Base-by-base conservation (phyloP, 2,113 vertebrate species). In the Atrichornis clamosus region DNA sequence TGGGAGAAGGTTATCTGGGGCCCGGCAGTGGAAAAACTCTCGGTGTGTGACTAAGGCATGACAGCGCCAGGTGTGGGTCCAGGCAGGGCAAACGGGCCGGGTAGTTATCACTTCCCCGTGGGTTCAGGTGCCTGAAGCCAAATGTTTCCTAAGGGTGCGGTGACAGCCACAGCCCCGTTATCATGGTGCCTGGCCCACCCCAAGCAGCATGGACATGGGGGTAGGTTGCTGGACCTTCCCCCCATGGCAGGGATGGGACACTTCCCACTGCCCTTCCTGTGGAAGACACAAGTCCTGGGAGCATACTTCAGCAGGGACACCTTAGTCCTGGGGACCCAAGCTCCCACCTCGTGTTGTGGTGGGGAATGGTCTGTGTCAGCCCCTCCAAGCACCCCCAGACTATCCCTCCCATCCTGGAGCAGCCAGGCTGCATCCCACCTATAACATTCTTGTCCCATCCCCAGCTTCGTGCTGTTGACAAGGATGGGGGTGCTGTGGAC, bases 61-160 rank as follows among this genome's bases (percentile, higher is more conserved):
- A 84, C 94, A 97, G 95, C 7, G 1, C 65, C 96, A 96, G 95
- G 96, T 94, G 96, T 96, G 94, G 94, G 95, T 93, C 93, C 90
- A 86, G 73, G 72, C 75, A 96, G 73, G 82, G 90, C 2, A 5
- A 81, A 68, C 1, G 2, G 81, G 85, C n/a, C 0, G 0, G 26
- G 16, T 64, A 92, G 83, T 96, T 97, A 97, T 97, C 96, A 0
- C 86, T 90, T 84, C 83, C 78, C 93, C 52, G 11, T 79, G 95
- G 93, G 58, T 52, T 96, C 95, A 92, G 95, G 95, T 92, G 95
- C 93, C 95, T 92, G 73, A 94, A 95, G 95, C 92, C 90, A 95
- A 96, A 96, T 97, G 96, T 96, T 97, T 97, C 96, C 96, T 92
- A 89, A 97, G 94, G 96, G 96, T 87, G 96, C 60, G 95, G 96